A percentile compares a stretch with the other conserved stretches of the same genome.
phyloP scores from a whole-genome alignment of 2,113 vertebrate species.

The Pomatostomus ruficeps region DNA sequence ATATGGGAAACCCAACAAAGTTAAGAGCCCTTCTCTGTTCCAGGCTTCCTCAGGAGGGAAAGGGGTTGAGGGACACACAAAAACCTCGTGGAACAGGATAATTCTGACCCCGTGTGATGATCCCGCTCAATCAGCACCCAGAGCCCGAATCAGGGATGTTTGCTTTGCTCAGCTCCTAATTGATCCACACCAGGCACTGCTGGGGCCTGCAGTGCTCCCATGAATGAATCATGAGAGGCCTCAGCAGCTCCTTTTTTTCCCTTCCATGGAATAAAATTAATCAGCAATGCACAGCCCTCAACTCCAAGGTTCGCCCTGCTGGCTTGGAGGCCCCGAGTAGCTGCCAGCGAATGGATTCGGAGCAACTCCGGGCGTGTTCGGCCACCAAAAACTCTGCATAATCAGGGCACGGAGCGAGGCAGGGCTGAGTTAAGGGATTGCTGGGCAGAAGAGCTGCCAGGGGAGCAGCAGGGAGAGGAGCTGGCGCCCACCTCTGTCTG shows the following conservation, averaged over 20 bases:
- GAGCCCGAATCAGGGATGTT: neutral
- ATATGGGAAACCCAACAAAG: neutral
- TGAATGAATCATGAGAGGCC: conserved; percentile 3
- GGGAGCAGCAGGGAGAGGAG: neutral
- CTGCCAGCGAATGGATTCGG: neutral
- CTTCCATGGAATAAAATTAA: neutral
- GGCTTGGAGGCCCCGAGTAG: neutral
- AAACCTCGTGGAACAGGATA: neutral
- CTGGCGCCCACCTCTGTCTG: conserved; percentile 88
- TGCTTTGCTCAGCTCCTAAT: neutral
- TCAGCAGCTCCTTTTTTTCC: neutral
- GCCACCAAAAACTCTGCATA: neutral
- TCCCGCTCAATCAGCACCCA: neutral
- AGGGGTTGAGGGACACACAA: neutral
- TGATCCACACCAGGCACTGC: neutral
- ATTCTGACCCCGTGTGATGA: neutral
- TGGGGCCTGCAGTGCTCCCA: neutral
- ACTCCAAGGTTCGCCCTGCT: neutral
- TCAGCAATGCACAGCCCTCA: neutral
- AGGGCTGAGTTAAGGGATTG: neutral
- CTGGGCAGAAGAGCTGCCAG: neutral
- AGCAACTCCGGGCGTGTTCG: neutral
- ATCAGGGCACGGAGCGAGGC: neutral
- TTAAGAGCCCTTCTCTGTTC: neutral
- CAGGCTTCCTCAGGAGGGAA: neutral